A percentile compares a stretch with the other conserved stretches of the same genome.
phyloP scores from a whole-genome alignment of 2,888 invertebrate species.

The Morpho helenor region DNA sequence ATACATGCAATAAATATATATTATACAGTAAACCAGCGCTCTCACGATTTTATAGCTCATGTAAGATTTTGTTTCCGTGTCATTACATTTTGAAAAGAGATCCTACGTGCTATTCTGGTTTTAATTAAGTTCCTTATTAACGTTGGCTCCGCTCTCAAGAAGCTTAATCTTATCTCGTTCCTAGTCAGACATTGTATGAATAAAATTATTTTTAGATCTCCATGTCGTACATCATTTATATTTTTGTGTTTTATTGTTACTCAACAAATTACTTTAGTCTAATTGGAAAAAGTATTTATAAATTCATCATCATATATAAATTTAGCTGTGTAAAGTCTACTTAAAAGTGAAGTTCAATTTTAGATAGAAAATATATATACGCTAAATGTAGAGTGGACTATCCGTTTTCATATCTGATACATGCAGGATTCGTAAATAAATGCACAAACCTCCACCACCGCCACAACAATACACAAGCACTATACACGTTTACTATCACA shows the following conservation, averaged over 20 bases:
- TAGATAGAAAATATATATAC: no score
- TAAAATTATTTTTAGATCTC: slow-evolving; percentile 7
- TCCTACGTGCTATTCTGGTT: slow-evolving; percentile 12
- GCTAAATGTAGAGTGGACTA: no score
- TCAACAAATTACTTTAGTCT: slow-evolving; percentile 60
- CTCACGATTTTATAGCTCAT: background rate
- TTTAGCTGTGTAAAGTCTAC: background rate
- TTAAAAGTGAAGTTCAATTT: no score
- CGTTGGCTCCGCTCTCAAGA: slow-evolving; percentile 5
- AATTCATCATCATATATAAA: no score
- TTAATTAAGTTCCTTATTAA: slow-evolving; percentile 15
- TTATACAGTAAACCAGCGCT: background rate
- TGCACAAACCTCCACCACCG: no score
- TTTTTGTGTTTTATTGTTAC: slow-evolving; percentile 72
- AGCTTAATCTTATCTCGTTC: slow-evolving; percentile 10
- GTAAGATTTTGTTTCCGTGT: slow-evolving; percentile 4
- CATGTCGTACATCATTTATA: slow-evolving; percentile 36
- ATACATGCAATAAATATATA: background rate
- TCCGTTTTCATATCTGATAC: no score
- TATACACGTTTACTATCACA: no score
- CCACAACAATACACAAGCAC: no score
- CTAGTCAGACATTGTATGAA: slow-evolving; percentile 10
- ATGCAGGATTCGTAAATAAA: no score
- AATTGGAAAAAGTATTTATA: no score
- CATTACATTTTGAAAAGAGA: slow-evolving; percentile 7